Evolutionary conservation across 2,888 invertebrate genomes (phyloP).

Genomic region (Drosophila paucipuncta): DNA sequence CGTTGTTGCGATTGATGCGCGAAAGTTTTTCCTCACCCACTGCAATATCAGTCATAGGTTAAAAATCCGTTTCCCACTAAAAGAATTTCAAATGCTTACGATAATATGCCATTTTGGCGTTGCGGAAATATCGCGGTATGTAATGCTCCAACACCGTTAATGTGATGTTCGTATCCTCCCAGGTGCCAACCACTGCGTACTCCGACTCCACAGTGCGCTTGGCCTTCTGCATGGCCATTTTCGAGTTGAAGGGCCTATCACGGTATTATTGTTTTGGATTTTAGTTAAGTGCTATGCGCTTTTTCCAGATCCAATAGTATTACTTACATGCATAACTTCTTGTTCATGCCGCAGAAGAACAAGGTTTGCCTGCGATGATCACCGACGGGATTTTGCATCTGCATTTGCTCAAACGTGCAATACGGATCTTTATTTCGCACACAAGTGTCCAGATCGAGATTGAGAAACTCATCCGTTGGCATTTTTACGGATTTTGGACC

Average conservation of each 20-base stretch:
- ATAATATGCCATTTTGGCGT: conserved; percentile 91
- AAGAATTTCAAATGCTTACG: conserved; percentile 86
- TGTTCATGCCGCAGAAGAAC: conserved; percentile 96
- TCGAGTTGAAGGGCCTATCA: conserved; percentile 93
- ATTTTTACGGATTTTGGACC: conserved; percentile 85
- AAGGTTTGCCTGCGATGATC: conserved; percentile 94
- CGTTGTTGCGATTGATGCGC: conserved; percentile 91
- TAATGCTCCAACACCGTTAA: conserved; percentile 93
- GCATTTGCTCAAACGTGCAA: conserved; percentile 92
- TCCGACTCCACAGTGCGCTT: conserved; percentile 94
- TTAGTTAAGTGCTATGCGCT: neutral
- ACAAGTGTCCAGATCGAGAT: conserved; percentile 95
- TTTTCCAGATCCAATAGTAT: neutral
- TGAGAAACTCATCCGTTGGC: conserved; percentile 88
- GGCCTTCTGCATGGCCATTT: conserved; percentile 92
- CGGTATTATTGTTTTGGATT: neutral
- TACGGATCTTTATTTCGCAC: conserved; percentile 92
- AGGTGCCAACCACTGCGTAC: conserved; percentile 94
- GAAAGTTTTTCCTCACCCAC: conserved; percentile 83
- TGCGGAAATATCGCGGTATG: conserved; percentile 92
- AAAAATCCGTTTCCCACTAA: neutral
- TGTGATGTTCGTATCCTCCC: conserved; percentile 94
- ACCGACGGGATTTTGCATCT: conserved; percentile 92
- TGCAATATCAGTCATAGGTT: conserved; percentile 57
- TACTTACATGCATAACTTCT: conserved; percentile 91